Evolutionary conservation across 2,113 vertebrate species (phyloP).

Genomic region (Nicator chloris): DNA sequence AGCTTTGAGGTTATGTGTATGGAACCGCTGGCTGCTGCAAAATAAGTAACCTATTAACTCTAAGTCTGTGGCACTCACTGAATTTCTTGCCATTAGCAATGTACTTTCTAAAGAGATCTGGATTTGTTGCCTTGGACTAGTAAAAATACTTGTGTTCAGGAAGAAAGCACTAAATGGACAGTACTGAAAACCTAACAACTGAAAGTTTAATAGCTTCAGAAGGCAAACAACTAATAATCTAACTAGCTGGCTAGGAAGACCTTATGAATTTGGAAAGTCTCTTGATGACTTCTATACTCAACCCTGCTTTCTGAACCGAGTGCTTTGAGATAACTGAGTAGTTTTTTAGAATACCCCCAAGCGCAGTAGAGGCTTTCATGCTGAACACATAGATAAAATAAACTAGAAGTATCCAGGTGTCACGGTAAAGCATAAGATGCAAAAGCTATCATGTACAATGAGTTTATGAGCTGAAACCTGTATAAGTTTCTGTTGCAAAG

Average conservation of each 20-base stretch:
- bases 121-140: not conserved
- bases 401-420: not conserved
- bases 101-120: not conserved
- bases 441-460: not conserved
- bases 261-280: not conserved
- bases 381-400: not conserved
- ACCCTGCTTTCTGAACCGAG: not conserved
- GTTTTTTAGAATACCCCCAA: not conserved
- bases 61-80: not conserved
- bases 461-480: not conserved
- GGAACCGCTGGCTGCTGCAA: not conserved
- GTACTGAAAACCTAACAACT: not conserved
- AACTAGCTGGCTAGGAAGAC: not conserved
- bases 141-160: not conserved
- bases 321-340: not conserved
- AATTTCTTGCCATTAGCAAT: not conserved
- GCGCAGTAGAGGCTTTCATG: not conserved
- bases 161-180: not conserved
- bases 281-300: not conserved
- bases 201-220: not conserved
- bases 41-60: not conserved
- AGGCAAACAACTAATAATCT: not conserved
- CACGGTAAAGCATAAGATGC: not conserved
- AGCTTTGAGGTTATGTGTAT: not conserved
- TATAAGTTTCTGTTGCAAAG: not conserved